Percentiles rank a stretch among this genome's conserved stretches.
phyloP scores from a whole-genome alignment of 2,888 invertebrate species.

The Spodoptera picta region DNA sequence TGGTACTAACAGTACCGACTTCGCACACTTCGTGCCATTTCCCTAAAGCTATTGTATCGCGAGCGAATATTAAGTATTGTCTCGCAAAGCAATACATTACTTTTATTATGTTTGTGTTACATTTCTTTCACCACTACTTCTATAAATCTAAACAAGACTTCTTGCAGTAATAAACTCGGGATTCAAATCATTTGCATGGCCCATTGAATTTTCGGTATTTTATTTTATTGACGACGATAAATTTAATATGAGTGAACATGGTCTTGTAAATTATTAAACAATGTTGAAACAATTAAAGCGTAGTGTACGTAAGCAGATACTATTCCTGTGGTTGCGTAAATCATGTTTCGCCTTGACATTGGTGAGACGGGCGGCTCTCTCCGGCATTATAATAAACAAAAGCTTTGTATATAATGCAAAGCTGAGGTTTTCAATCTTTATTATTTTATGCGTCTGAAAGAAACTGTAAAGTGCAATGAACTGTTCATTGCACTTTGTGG shows the following conservation, averaged over 20 bases:
- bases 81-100: slow-evolving; percentile 29
- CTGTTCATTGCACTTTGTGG: not conserved
- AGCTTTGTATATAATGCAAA: not conserved
- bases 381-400: slow-evolving; percentile 7
- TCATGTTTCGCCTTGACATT: slow-evolving; percentile 77
- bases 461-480: not conserved
- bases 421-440: slow-evolving; percentile 3
- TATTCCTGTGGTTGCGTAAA: slow-evolving; percentile 71
- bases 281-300: slow-evolving; percentile 60
- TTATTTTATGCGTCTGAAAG: slow-evolving; percentile 14
- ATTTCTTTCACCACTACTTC: slow-evolving; percentile 3
- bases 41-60: slow-evolving; percentile 27
- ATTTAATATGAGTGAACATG: not conserved
- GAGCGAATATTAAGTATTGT: slow-evolving; percentile 34
- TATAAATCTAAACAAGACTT: slow-evolving; percentile 16
- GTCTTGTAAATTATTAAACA: slow-evolving; percentile 20
- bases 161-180: slow-evolving; percentile 12
- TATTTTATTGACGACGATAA: not conserved
- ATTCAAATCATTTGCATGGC: slow-evolving; percentile 24
- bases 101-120: slow-evolving; percentile 23
- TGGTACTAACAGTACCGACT: slow-evolving; percentile 73
- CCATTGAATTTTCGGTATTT: slow-evolving; percentile 8
- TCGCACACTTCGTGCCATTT: slow-evolving; percentile 45
- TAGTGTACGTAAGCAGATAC: slow-evolving; percentile 65
- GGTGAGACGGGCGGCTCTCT: slow-evolving; percentile 51